Percentiles rank a stretch among this genome's conserved stretches.
These are phyloP conservation scores for Raillietiella orientalis DNA, from an alignment of 2,888 invertebrate species.

Conservation along the genomic window DNA sequence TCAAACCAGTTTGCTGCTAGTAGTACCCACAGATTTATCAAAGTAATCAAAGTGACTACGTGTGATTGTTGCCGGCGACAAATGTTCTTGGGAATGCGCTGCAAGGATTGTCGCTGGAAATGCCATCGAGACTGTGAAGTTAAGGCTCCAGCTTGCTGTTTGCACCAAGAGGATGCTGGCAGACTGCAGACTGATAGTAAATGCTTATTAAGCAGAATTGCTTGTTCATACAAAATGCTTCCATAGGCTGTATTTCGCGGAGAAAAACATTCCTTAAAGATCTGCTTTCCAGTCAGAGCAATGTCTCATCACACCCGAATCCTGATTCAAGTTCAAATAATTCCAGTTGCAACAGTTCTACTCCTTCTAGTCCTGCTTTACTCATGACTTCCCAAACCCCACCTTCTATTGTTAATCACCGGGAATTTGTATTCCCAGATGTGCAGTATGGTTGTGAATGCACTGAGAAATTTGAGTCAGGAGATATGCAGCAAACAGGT, in stretches of 20 bases:
- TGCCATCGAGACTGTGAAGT: slow-evolving; percentile 61
- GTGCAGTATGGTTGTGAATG: slow-evolving; percentile 7
- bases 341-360: slow-evolving; percentile 83
- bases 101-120: slow-evolving; percentile 79
- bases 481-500: no score
- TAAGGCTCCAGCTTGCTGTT: slow-evolving; percentile 73
- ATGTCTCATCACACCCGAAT: no score
- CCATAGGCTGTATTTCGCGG: slow-evolving; percentile 8
- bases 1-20: no score
- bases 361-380: slow-evolving; percentile 68
- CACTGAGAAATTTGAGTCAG: no score
- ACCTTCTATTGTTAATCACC: slow-evolving; percentile 16
- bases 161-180: no score
- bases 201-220: no score
- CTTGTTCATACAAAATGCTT: slow-evolving; percentile 11
- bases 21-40: slow-evolving; percentile 67
- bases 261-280: slow-evolving; percentile 1
- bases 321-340: slow-evolving; percentile 73
- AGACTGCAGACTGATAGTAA: slow-evolving; percentile 24
- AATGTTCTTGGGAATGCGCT: slow-evolving; percentile 40
- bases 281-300: no score
- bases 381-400: slow-evolving; percentile 16
- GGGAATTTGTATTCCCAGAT: slow-evolving; percentile 51
- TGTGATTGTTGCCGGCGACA: slow-evolving; percentile 69
- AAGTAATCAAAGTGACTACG: slow-evolving; percentile 54